These are phyloP conservation scores for Andrena flavipes DNA, from an alignment of 2,888 invertebrate genomes.

Conservation along the genomic window DNA sequence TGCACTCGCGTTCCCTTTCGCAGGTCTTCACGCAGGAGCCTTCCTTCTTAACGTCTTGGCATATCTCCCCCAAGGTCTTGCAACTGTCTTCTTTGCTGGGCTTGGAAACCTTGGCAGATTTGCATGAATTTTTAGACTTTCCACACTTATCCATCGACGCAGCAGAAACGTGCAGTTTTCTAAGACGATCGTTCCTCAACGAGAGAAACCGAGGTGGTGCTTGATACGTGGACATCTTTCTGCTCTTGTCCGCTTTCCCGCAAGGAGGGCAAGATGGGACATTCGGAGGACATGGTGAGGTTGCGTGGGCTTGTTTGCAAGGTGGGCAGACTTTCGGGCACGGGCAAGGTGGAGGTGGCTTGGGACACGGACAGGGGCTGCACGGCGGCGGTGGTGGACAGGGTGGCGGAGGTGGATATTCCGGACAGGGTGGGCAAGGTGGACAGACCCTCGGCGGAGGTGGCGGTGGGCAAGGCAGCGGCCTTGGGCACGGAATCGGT, in stretches of 20 bases:
- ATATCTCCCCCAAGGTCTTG: constrained; percentile 22
- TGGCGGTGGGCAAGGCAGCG: constrained; percentile 40
- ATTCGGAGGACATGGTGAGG: not conserved
- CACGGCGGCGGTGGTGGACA: constrained; percentile 57
- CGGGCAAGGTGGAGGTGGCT: constrained; percentile 48
- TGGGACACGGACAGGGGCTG: constrained; percentile 50
- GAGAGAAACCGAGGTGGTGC: not conserved
- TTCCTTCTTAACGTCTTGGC: not conserved
- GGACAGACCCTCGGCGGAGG: constrained; percentile 25
- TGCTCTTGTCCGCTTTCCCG: not conserved
- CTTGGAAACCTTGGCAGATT: not conserved
- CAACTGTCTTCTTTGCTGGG: not conserved
- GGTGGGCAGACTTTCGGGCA: constrained; percentile 49
- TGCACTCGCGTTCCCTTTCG: constrained; percentile 17
- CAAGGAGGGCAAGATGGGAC: constrained; percentile 16
- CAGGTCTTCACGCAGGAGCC: not conserved
- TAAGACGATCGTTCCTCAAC: not conserved
- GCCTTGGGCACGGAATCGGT: constrained; percentile 32
- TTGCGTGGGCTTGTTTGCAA: not conserved
- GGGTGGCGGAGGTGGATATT: constrained; percentile 30
- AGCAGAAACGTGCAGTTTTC: constrained; percentile 31
- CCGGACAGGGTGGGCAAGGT: constrained; percentile 45
- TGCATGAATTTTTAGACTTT: not conserved
- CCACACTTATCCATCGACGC: not conserved
- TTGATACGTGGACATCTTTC: constrained; percentile 34